These are phyloP conservation scores for Pheosia gnoma DNA, from an alignment of 2,888 invertebrate genomes.

Conservation along the genomic window DNA sequence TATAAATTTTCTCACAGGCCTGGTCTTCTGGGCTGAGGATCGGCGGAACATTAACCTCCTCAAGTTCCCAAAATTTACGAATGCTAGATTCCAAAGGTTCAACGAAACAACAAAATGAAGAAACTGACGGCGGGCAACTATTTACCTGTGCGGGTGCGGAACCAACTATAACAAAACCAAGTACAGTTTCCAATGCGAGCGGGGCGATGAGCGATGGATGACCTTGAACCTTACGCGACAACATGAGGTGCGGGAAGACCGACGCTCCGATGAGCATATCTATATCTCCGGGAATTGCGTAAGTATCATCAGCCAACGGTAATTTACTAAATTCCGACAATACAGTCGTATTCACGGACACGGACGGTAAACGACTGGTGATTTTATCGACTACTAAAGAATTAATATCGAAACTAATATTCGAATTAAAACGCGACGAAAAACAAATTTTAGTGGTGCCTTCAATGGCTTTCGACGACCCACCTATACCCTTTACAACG, in stretches of 20 bases:
- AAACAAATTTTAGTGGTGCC: conserved; percentile 12
- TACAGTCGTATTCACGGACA: conserved; percentile 7
- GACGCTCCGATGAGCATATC: conserved; percentile 3
- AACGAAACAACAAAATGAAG: background rate
- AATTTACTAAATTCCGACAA: conserved; percentile 10
- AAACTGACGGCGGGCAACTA: background rate
- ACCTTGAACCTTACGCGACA: background rate
- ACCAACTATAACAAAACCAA: conserved; percentile 6
- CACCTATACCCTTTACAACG: too few relatives aligned
- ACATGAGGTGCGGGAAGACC: conserved; percentile 4
- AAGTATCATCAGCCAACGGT: conserved; percentile 18
- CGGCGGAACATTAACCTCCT: conserved; percentile 2
- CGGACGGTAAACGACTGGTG: conserved; percentile 18
- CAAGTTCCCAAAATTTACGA: too few relatives aligned
- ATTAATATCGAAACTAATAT: conserved; percentile 14
- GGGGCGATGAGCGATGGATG: background rate
- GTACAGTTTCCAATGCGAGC: background rate
- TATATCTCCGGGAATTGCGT: conserved; percentile 2
- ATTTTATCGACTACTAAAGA: conserved; percentile 20
- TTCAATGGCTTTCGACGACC: conserved; percentile 17
- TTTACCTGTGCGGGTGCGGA: background rate
- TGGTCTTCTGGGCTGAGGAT: background rate
- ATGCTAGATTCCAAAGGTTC: background rate
- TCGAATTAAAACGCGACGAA: conserved; percentile 13
- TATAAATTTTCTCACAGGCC: background rate